Percentiles rank a stretch among this genome's conserved stretches.
phyloP scores from a whole-genome alignment of 1,140 invertebrate genomes.

The Potamilus streckersoni region DNA sequence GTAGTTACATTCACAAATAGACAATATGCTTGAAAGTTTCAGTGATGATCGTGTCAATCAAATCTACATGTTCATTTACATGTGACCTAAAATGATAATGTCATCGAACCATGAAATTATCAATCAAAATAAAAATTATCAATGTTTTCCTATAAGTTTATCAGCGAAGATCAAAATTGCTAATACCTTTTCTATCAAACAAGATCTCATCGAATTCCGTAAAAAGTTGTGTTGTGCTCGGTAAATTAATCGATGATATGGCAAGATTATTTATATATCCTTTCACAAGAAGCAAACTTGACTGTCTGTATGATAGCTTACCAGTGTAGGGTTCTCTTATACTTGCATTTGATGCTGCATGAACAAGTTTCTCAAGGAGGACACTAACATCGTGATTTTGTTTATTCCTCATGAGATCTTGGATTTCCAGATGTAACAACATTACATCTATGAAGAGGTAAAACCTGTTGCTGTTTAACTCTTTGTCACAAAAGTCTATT shows the following conservation, averaged over 20 bases:
- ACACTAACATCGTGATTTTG: too few relatives aligned
- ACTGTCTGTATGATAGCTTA: constrained; percentile 4
- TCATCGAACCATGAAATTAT: too few relatives aligned
- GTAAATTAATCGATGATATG: not conserved
- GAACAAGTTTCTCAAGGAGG: not conserved
- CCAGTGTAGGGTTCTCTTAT: constrained; percentile 5
- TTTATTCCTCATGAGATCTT: not conserved
- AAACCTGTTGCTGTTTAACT: constrained; percentile 4
- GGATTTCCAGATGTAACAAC: not conserved
- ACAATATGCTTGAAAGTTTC: too few relatives aligned
- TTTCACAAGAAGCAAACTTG: not conserved
- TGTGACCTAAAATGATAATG: too few relatives aligned
- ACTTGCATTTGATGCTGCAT: not conserved
- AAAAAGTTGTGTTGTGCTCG: too few relatives aligned
- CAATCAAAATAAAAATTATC: too few relatives aligned
- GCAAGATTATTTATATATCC: constrained; percentile 1
- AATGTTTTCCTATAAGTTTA: not conserved
- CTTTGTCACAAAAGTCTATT: not conserved
- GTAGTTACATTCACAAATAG: too few relatives aligned
- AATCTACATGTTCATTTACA: too few relatives aligned
- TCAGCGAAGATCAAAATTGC: constrained; percentile 8
- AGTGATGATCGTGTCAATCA: too few relatives aligned
- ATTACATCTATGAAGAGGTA: not conserved
- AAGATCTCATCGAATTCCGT: not conserved
- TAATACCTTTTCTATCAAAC: not conserved